Conservation (phyloP, 2,797 vertebrate genomes). For the Myripristis jacobus region DNA sequence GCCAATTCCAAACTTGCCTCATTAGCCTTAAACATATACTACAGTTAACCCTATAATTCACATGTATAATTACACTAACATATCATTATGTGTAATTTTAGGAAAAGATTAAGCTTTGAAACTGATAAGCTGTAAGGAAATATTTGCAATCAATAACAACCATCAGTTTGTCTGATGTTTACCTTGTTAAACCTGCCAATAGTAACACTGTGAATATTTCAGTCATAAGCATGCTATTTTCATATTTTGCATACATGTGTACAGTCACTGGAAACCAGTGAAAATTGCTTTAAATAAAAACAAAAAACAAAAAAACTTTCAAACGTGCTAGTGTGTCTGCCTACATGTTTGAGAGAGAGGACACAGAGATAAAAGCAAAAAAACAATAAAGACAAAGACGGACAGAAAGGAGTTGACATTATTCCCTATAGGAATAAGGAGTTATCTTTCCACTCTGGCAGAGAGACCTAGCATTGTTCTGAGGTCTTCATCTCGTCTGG, state of each 20-base stretch:
- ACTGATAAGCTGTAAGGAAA: slow-evolving; percentile 11
- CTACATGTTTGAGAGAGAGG: not conserved
- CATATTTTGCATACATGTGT: slow-evolving; percentile 27
- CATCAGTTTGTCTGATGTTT: slow-evolving; percentile 13
- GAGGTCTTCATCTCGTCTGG: slow-evolving; percentile 51
- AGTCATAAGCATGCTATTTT: slow-evolving; percentile 16
- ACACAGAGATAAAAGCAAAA: not conserved
- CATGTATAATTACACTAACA: slow-evolving; percentile 12
- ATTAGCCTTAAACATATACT: not conserved
- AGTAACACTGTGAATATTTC: slow-evolving; percentile 49
- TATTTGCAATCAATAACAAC: slow-evolving; percentile 30
- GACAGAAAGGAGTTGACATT: slow-evolving; percentile 20
- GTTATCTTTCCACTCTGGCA: slow-evolving; percentile 31
- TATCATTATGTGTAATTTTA: slow-evolving; percentile 8
- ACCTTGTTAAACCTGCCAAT: slow-evolving; percentile 17
- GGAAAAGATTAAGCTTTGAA: slow-evolving; percentile 12
- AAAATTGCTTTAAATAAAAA: slow-evolving; percentile 1
- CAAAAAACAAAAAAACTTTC: no score
- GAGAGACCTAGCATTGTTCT: slow-evolving; percentile 29
- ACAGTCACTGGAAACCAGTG: slow-evolving; percentile 1
- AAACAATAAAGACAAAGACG: slow-evolving; percentile 1
- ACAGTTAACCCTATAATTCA: slow-evolving; percentile 8
- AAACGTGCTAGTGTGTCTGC: not conserved
- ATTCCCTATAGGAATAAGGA: slow-evolving; percentile 26
- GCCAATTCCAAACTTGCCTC: slow-evolving; percentile 7